Evolutionary conservation across 2,888 invertebrate species (phyloP), one percentile per base, ranked within the genome.

Genomic region (Cheilosia vulpina): DNA sequence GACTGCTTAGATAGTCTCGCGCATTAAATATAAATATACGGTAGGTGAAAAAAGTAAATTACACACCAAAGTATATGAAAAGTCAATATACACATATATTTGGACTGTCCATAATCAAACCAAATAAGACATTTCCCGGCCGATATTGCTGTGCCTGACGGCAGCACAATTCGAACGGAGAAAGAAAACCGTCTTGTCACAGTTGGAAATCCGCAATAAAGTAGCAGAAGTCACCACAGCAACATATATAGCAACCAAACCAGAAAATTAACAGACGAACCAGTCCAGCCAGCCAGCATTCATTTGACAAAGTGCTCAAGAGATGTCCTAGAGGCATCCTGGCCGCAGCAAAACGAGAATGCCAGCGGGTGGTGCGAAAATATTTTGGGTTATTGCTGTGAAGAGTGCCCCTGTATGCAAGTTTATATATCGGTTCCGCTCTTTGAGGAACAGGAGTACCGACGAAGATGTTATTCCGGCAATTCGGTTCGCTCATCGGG

Each of bases 131-230:
- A 38, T 11, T 31, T 47, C 5, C 34, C 17, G 15, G 4, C 13
- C 13, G 52, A 52, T 6, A 19, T 50, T 4, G 21, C 52, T 24
- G 45, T 31, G 24, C 52, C 52, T 53, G 52, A 24, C 43, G 24
- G 62, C 34, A 66, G 66, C 66, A 73, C 80, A 80, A 68, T 80
- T 75, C 31, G 9, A 75, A 62, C 75, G 62, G 45, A 62, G 19
- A 73, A 71, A 50, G 60, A 55, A 73, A 75, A 69, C 24, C 73
- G 63, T 79, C 27, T 65, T 73, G 79, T 71, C 84, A 84, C 84
- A 84, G 84, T 84, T 79, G 79, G 84, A 84, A 84, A 84, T 84
- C 84, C 84, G 60, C 84, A 83, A 83, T 78, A 83, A 78, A 83
- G 83, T 78, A 83, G 78, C 83, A 75, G 79, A 80, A 80, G 75